A percentile compares a stretch with the other conserved stretches of the same genome.
phyloP scores from a whole-genome alignment of 2,888 invertebrate genomes.

The Lasioglossum malachurum region DNA sequence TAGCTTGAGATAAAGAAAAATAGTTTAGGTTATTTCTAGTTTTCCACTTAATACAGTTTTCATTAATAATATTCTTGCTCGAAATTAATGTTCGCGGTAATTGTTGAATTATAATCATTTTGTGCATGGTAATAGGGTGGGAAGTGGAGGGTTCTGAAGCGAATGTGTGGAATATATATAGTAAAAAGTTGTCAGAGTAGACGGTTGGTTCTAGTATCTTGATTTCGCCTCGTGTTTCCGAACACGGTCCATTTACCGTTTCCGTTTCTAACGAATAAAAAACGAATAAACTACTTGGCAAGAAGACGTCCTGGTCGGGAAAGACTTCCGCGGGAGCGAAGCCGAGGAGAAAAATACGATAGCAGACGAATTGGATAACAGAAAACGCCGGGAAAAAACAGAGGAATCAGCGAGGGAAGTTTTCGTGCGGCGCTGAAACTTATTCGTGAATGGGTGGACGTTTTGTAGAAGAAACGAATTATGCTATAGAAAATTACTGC shows the following conservation, averaged over 20 bases:
- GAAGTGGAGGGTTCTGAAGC: background rate
- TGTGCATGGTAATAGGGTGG: background rate
- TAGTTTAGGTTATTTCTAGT: background rate
- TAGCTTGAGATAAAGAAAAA: no score
- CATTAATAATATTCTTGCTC: background rate
- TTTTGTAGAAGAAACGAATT: background rate
- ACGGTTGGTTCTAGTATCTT: constrained; percentile 17
- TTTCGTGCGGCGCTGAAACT: constrained; percentile 3
- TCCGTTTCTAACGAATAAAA: constrained; percentile 35
- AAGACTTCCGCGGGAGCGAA: constrained; percentile 27
- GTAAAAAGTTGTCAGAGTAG: constrained; percentile 11
- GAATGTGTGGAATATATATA: background rate
- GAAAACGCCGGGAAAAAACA: background rate
- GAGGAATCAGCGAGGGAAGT: constrained; percentile 4
- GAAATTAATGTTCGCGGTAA: background rate
- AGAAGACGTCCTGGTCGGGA: constrained; percentile 20
- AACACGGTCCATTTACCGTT: constrained; percentile 42
- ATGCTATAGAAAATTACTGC: background rate
- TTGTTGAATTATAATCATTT: background rate
- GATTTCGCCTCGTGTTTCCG: constrained; percentile 34
- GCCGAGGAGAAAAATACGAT: background rate
- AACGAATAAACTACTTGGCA: constrained; percentile 27
- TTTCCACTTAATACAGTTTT: background rate
- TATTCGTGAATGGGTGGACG: constrained; percentile 7
- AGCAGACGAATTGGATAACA: constrained; percentile 39